Evolutionary conservation across 2,797 vertebrate species (phyloP).

Genomic region (Mus spretus): DNA sequence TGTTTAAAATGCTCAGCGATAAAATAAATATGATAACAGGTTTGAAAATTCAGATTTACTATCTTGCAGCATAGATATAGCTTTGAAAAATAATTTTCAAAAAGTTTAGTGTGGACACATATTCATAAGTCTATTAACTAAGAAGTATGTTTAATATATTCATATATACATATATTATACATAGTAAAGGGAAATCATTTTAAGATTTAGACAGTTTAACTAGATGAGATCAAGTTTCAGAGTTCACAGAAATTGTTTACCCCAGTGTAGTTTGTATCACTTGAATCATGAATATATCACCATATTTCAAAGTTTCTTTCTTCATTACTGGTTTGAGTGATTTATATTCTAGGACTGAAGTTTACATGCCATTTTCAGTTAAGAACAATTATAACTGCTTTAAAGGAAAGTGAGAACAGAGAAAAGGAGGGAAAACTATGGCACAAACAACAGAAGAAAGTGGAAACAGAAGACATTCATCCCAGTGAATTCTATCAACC

Average conservation of each 20-base stretch:
- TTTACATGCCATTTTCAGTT: neutral
- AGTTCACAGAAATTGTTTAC: neutral
- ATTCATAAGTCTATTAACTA: neutral
- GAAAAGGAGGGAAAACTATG: fast-evolving
- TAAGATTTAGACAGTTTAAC: neutral
- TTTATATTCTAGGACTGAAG: neutral
- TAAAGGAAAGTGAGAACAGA: neutral
- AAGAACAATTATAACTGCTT: neutral
- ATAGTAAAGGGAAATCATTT: neutral
- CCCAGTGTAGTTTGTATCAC: neutral
- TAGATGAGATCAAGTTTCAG: neutral
- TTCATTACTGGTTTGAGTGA: neutral
- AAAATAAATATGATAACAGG: neutral
- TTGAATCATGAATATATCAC: neutral
- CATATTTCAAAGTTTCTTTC: neutral
- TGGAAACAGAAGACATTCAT: neutral
- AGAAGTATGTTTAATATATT: neutral
- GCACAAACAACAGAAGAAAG: neutral
- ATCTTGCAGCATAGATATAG: neutral
- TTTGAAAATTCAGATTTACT: constrained; percentile 46
- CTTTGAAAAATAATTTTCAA: neutral
- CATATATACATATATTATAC: neutral
- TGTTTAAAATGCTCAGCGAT: neutral
- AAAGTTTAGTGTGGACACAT: neutral
- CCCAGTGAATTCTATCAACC: neutral